Percentiles rank a stretch among this genome's conserved stretches.
Conservation (phyloP, 2,888 invertebrate species). For the Venusia cambrica region DNA sequence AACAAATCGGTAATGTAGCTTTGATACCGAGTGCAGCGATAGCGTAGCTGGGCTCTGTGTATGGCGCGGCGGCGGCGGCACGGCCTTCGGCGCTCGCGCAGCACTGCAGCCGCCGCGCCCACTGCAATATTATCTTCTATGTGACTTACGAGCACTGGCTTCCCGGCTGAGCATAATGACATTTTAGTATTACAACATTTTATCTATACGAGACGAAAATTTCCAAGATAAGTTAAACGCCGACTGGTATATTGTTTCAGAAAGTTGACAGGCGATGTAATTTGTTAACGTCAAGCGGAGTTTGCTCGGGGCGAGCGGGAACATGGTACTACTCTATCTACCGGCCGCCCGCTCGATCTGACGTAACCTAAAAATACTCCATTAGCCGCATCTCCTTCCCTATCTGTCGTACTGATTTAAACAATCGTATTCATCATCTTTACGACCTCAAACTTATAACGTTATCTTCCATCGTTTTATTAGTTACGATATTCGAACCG, state of each 20-base stretch:
- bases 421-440: conserved; percentile 66
- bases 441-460: conserved; percentile 48
- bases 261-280: conserved; percentile 74
- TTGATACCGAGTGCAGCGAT: conserved; percentile 64
- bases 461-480: conserved; percentile 61
- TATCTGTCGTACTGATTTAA: conserved; percentile 61
- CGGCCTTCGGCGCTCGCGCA: too few species aligned
- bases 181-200: conserved; percentile 79
- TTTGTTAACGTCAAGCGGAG: conserved; percentile 73
- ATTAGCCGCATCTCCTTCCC: conserved; percentile 41
- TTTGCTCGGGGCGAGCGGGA: conserved; percentile 38
- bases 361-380: conserved; percentile 66
- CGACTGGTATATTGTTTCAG: conserved; percentile 78
- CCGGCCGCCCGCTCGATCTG: conserved; percentile 44
- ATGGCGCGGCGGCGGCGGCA: conserved; percentile 18
- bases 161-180: conserved; percentile 71
- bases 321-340: conserved; percentile 42
- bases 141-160: conserved; percentile 64
- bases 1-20: conserved; percentile 72
- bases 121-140: conserved; percentile 67
- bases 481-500: conserved; percentile 53
- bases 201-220: conserved; percentile 77
- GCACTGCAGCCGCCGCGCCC: conserved; percentile 53
- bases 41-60: conserved; percentile 42
- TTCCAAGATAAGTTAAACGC: conserved; percentile 77